These are phyloP conservation scores for Lepus americanus DNA, from an alignment of 2,113 vertebrate genomes.

Conservation along the genomic window DNA sequence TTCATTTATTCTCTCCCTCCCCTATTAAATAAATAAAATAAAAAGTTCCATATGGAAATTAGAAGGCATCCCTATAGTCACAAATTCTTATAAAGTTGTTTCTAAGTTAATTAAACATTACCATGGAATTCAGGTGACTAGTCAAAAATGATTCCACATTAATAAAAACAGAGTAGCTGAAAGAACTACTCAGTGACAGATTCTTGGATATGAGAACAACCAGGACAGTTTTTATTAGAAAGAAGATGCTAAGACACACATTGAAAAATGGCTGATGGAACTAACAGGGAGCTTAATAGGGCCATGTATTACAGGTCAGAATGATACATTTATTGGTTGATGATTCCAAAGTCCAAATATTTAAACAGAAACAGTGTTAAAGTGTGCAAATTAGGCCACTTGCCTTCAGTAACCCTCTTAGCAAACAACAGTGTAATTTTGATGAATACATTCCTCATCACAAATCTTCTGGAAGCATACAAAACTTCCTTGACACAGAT, in stretches of 20 bases:
- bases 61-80: not conserved
- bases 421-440: not conserved
- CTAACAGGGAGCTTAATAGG: slow-evolving; percentile 8
- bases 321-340: slow-evolving; percentile 27
- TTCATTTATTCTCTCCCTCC: too few relatives aligned
- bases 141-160: not conserved
- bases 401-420: slow-evolving; percentile 2
- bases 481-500: not conserved
- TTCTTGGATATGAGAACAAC: not conserved
- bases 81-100: not conserved
- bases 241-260: not conserved
- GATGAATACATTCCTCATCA: not conserved
- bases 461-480: slow-evolving; percentile 43
- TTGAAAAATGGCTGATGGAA: not conserved
- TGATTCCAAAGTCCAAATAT: not conserved
- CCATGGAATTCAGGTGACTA: not conserved
- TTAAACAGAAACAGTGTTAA: slow-evolving; percentile 17
- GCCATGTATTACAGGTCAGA: not conserved
- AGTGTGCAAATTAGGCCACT: not conserved
- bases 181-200: not conserved
- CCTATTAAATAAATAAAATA: too few relatives aligned
- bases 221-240: slow-evolving; percentile 16
- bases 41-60: not conserved
- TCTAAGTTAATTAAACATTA: not conserved
- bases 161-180: not conserved